These are phyloP conservation scores for Onthophagus taurus DNA, from an alignment of 1,140 invertebrate species.

Conservation along the genomic window DNA sequence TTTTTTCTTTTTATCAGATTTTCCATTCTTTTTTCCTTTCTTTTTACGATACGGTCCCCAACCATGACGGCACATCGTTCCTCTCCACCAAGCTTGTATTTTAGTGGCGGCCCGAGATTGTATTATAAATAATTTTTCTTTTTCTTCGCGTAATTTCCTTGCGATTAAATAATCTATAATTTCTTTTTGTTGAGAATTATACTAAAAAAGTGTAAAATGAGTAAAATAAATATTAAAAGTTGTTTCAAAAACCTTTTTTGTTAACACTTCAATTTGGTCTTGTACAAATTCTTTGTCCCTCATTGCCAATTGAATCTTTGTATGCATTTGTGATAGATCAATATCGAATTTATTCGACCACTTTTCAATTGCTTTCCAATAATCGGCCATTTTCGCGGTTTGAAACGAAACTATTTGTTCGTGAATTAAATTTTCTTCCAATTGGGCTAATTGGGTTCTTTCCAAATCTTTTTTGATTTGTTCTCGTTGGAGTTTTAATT, in stretches of 20 bases:
- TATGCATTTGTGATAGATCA: no score
- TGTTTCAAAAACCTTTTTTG: not conserved
- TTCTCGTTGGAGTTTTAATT: conserved; percentile 14
- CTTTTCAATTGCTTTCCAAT: conserved; percentile 17
- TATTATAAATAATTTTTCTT: conserved; percentile 17
- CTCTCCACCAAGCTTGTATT: conserved; percentile 63
- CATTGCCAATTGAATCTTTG: conserved; percentile 10
- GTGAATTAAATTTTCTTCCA: conserved; percentile 24
- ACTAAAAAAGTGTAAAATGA: no score
- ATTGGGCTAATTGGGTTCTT: conserved; percentile 14
- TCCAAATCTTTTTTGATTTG: conserved; percentile 14
- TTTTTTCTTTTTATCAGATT: conserved; percentile 22
- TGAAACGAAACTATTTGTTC: conserved; percentile 22
- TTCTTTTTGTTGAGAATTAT: conserved; percentile 22
- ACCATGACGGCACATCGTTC: conserved; percentile 54
- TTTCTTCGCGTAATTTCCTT: conserved; percentile 24
- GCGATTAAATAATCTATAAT: conserved; percentile 27
- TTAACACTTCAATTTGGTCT: conserved; percentile 10
- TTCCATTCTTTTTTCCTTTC: conserved; percentile 38
- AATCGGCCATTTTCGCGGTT: conserved; percentile 7
- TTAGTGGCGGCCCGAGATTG: conserved; percentile 23
- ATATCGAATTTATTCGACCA: conserved; percentile 29
- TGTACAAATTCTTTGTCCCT: conserved; percentile 12
- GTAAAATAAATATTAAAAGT: not conserved
- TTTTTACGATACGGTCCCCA: conserved; percentile 51